Base-by-base conservation (phyloP, 2,113 vertebrate species). In the Castor canadensis region DNA sequence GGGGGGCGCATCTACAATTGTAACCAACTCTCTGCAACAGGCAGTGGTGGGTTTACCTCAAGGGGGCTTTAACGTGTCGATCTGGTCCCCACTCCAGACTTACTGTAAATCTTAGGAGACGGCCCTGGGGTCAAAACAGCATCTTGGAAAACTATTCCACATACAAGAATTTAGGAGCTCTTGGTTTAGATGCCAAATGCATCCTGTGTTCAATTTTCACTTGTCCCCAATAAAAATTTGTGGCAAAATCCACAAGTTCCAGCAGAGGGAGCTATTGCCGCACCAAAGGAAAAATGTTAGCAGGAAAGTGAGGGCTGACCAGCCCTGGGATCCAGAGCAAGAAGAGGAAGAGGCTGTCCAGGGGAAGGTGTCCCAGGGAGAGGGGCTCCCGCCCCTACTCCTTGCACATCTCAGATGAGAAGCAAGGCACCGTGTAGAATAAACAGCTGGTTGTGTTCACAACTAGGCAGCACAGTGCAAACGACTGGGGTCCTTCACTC, bases 181-280 rank as follows among this genome's bases (percentile, higher is more conserved):
- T 24, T 0, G 11, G 19, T 40, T 87, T 35, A 62, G 30, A 47
- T 28, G 32, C 32, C 69, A 45, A 66, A 60, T 45, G 17, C 22
- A 43, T 5, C 45, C 30, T 7, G 1, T 3, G 16, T 83, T 71
- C 24, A 4, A 22, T 28, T 58, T 93, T 83, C 26, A 45, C 54
- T 64, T 52, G 16, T 56, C 20, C 66, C 54, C 96, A 66, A 80
- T 66, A 80, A 80, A 77, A n/a, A 22, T 11, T 16, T 35, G 83
- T 49, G 69, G 94, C 85, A 95, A 92, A 87, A 92, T 9, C 52
- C 54, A 26, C 35, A 66, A 58, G 15, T 66, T 90, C 95, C 97
- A 97, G 96, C 81, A 97, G 97, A 97, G 95, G 96, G 97, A 1
- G 92, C n/a, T 93, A 82, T 97, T 92, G 75, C 81, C 43, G 26